Base-by-base conservation (phyloP, 2,888 invertebrate species). In the Ophion ellenae region DNA sequence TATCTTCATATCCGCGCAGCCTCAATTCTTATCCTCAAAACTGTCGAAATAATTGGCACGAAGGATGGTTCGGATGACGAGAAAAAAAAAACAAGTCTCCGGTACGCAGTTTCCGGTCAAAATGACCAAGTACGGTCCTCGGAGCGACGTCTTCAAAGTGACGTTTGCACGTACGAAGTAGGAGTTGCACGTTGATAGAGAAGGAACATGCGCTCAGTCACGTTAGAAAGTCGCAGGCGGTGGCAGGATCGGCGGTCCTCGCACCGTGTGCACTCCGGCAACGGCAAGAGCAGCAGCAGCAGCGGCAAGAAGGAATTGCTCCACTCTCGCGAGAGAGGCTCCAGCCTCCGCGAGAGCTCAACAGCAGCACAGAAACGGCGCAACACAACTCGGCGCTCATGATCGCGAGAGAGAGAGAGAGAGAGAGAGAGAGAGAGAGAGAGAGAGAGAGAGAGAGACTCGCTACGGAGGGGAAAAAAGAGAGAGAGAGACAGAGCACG, bases 181-280 rank as follows among this genome's bases (percentile, higher is more conserved):
- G 40, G 1, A 40, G 40, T 40, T 7, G 40, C 7, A 40, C 20
- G 11, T 67, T 36, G 36, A 20, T 40, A 40, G 9, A 90, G 89
- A 90, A 89, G 91, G 89, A 92, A 91, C 64, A 78, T 90, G 91
- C 92, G 92, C 92, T 92, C 92, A 91, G 92, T 92, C 92, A 92
- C 92, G 93, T 93, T 93, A 93, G 93, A 93, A 93, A 93, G 93
- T 93, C 92, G 87, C 86, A 83, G 83, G 83, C 83, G 83, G 86
- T 81, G 86, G 88, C 83, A 75, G 86, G 70, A 75, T 86, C 81
- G 40, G 83, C 78, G 81, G 79, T 86, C 76, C 80, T 67, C 86
- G 84, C 75, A 45, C 40, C 69, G 17, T 82, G 84, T 83, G 84
- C 84, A 82, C 86, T 84, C 76, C 57, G 71, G 76, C 87, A 66